Base-by-base conservation (phyloP, 2,888 invertebrate species). In the Euzophera pinguis region DNA sequence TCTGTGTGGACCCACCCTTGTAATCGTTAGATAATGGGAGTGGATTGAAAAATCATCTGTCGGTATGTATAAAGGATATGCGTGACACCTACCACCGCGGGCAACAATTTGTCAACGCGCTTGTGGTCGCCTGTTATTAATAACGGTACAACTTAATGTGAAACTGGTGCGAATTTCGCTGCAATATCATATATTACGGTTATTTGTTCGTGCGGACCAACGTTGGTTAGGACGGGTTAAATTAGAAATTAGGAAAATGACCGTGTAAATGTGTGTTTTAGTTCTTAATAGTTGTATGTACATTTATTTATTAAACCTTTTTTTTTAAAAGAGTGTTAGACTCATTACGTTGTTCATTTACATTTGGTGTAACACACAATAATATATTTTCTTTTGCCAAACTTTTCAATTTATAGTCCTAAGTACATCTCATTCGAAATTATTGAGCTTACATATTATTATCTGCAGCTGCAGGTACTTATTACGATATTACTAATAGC, bases 1-100 rank as follows among this genome's bases (percentile, higher is more conserved):
- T 80, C 78, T 78, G 82, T 84, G 84, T 79, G 79, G 81, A 75
- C 75, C 81, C 82, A 82, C 87, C 88, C 86, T 82, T 83, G 84
- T 87, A 87, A 88, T 88, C 84, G 81, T 75, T 78, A 81, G 84
- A 87, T 87, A 87, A 87, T 87, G 84, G 82, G 69, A 64, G 70
- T 67, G 79, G 82, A 87, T 86, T 86, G 86, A 88, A 87, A 88
- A 87, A 87, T 85, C 82, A 84, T 87, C 81, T 78, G 43, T 71
- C 65, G 69, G 71, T 78, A 72, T 79, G 73, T 76, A 73, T 79
- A 73, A 75, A 73, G 75, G 75, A 74, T 67, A 73, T 66, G 64
- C 66, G 66, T 62, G 62, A 63, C 62, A 64, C 45, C 32, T 60
- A n/a, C n/a, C 57, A 61, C 63, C 65, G 64, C 48, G 52, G 55